Base-by-base conservation (phyloP, 2,888 invertebrate genomes). In the Drosophila percnosoma region DNA sequence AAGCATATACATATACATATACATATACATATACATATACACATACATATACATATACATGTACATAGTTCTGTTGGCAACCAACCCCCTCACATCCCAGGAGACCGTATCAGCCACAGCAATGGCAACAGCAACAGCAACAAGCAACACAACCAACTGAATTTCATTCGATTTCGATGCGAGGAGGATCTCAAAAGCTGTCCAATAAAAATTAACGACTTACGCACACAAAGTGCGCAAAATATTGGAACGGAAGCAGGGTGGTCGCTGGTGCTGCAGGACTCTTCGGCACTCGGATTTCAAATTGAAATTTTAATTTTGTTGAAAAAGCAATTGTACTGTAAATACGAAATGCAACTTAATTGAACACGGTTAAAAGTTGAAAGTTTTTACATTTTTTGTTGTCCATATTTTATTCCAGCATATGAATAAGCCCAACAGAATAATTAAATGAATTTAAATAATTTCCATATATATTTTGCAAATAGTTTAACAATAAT, bases 181-280 rank as follows among this genome's bases (percentile, higher is more conserved):
- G 76, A 81, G 75, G 73, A 79, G 89, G 84, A 82, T 85, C 89
- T 86, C 90, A 86, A 91, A 86, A 91, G 91, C 90, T 90, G 68
- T 73, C 82, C 78, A 89, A 92, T 92, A 91, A 92, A 92, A 91
- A 91, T 91, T 92, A 90, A 92, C 84, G 92, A 86, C 82, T 79
- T 79, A 84, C 87, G 85, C 88, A 91, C 76, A 80, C 76, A 75
- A 88, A 81, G 75, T 79, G 75, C 83, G 73, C 80, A 78, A 75
- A 82, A 82, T 80, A 83, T 83, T 77, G 73, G 31, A 51, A 59
- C 31, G 34, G 29, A 15, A 29, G 38, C 13, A 57, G 29, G n/a
- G 40, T 34, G 55, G 60, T 27, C 58, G 33, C 33, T 33, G 52
- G 59, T 54, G 34, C 66, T 75, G 59, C 65, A 60, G 73, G 58